Base-by-base conservation (phyloP, 1,140 invertebrate genomes). In the Anagrus nilaparvatae region DNA sequence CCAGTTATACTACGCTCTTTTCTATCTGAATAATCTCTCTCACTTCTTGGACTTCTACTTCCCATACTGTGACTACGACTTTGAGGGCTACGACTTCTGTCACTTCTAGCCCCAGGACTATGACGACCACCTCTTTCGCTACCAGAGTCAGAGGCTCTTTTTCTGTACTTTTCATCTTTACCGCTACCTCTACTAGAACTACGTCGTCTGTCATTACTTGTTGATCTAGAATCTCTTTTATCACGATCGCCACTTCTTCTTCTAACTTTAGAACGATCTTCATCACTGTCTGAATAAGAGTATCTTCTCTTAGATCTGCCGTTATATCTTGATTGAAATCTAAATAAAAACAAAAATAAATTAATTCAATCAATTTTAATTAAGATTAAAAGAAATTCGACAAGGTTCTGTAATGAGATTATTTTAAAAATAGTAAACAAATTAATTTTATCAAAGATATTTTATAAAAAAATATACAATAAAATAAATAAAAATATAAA, bases 251-350 rank as follows among this genome's bases (percentile, higher is more conserved):
- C 42, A 17, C 24, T 38, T 3, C 44, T 24, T 17, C 44, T 32
- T 2, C 39, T 30, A 34, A 27, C 41, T 39, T 23, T 44, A 3
- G 43, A 27, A 25, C 25, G 16, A 21, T 46, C 38, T 12, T 40
- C 37, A 34, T 40, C 31, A 21, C 27, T 31, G 36, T 40, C 31
- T 8, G 37, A 45, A 35, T 40, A 23, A 13, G 37, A 45, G 23
- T 40, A 36, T 33, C 43, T 27, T 34, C 37, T 30, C 31, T 44
- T 44, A 17, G 40, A 46, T 39, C 33, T 38, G 12, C 41, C 38
- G 31, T 40, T 46, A 9, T 28, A 40, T 19, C 41, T 40, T 16
- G 23, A 33, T 24, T 28, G 14, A n/a, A n/a, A n/a, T n/a, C n/a
- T n/a, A n/a, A n/a, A n/a, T n/a, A n/a, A n/a, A n/a, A n/a, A n/a